phyloP scores from a whole-genome alignment of 2,888 invertebrate genomes.

The Melanotus villosus region DNA sequence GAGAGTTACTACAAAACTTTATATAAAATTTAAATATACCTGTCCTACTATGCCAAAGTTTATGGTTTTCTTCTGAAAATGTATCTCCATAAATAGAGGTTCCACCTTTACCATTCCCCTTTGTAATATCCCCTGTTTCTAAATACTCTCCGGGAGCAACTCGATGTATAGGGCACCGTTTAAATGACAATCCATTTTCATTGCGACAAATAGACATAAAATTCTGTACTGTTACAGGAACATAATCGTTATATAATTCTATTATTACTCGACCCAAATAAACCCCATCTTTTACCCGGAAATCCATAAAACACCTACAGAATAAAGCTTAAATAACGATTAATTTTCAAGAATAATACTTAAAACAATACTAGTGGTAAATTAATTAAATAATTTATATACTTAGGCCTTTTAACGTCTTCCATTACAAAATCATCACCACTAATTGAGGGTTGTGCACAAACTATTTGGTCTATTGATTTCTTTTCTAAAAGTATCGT shows the following conservation, averaged over 20 bases:
- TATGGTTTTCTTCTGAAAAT: slow-evolving; percentile 69
- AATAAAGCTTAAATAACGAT: slow-evolving; percentile 8
- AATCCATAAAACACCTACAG: slow-evolving; percentile 65
- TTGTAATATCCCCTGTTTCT: slow-evolving; percentile 72
- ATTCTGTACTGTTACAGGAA: slow-evolving; percentile 66
- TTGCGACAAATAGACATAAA: slow-evolving; percentile 64
- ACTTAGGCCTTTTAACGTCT: slow-evolving; percentile 45
- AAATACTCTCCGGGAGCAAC: slow-evolving; percentile 69
- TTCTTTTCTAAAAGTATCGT: slow-evolving; percentile 55
- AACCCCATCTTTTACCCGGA: slow-evolving; percentile 61
- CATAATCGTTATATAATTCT: slow-evolving; percentile 65
- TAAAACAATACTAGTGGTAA: too few species aligned
- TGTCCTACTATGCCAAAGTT: slow-evolving; percentile 66
- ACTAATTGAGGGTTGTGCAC: slow-evolving; percentile 60
- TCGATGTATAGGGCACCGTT: slow-evolving; percentile 66
- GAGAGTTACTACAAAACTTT: too few species aligned
- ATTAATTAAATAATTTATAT: too few species aligned
- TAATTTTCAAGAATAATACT: not conserved
- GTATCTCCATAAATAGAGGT: slow-evolving; percentile 69
- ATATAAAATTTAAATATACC: too few species aligned
- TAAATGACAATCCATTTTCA: slow-evolving; percentile 59
- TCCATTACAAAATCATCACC: slow-evolving; percentile 46
- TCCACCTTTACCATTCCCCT: slow-evolving; percentile 70
- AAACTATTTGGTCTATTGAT: slow-evolving; percentile 57
- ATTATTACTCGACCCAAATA: slow-evolving; percentile 63